Percentiles rank a stretch among this genome's conserved stretches.
Evolutionary conservation across 2,888 invertebrate species (phyloP).

Genomic region (Eutolmus rufibarbis): DNA sequence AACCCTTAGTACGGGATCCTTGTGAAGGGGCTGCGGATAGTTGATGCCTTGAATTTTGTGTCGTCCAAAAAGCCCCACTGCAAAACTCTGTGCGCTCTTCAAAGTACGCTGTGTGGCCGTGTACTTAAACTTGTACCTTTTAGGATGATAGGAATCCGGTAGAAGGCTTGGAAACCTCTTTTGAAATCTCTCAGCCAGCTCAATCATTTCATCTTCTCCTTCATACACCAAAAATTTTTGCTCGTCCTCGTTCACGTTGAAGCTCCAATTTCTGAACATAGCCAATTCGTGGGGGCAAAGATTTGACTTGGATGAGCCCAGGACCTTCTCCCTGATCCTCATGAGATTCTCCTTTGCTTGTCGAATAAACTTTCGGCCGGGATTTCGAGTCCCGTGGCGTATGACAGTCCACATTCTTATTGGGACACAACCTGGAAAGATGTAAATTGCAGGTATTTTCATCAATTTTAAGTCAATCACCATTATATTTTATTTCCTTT

Average conservation of each 20-base stretch:
- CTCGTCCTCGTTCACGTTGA: conserved; percentile 64
- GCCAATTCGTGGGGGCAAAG: conserved; percentile 63
- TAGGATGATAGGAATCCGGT: conserved; percentile 66
- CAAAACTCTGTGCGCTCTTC: conserved; percentile 78
- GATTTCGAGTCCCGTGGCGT: conserved; percentile 81
- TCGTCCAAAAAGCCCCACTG: conserved; percentile 77
- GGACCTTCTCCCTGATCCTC: conserved; percentile 65
- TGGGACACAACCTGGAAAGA: conserved; percentile 67
- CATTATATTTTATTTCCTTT: conserved; percentile 67
- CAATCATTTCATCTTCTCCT: conserved; percentile 77
- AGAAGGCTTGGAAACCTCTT: conserved; percentile 73
- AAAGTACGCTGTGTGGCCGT: conserved; percentile 80
- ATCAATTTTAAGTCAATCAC: conserved; percentile 59
- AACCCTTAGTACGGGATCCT: conserved; percentile 74
- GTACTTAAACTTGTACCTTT: conserved; percentile 71
- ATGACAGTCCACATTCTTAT: conserved; percentile 77
- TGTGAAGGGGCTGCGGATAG: conserved; percentile 71
- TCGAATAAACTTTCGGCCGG: conserved; percentile 68
- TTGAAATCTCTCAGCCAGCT: conserved; percentile 77
- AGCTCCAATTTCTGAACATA: conserved; percentile 69
- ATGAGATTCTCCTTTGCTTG: conserved; percentile 66
- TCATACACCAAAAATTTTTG: conserved; percentile 73
- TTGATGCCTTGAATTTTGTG: conserved; percentile 68
- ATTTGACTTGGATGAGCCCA: conserved; percentile 64
- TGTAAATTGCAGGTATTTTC: background rate